These are phyloP conservation scores for Atherinosoma microstoma DNA, from an alignment of 2,797 vertebrate species.

Conservation along the genomic window DNA sequence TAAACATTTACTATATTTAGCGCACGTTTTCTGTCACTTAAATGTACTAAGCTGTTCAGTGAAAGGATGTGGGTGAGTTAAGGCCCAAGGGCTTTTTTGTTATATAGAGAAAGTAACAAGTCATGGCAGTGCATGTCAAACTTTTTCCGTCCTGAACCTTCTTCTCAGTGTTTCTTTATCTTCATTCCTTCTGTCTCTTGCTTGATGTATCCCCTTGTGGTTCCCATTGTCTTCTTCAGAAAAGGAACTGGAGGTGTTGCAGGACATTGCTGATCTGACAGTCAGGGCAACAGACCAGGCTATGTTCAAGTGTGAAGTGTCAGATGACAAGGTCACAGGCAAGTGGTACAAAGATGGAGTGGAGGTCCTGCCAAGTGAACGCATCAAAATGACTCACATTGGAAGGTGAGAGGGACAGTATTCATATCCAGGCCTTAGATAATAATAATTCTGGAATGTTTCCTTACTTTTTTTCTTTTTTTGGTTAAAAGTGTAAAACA, in stretches of 20 bases:
- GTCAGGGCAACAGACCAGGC: conserved; percentile 91
- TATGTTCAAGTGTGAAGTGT: conserved; percentile 93
- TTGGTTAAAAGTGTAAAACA: not conserved
- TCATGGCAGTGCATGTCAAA: conserved; percentile 43
- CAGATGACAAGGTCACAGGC: conserved; percentile 93
- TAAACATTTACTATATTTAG: conserved; percentile 7
- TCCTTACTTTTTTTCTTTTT: not conserved
- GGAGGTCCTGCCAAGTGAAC: conserved; percentile 86
- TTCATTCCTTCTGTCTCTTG: conserved; percentile 5
- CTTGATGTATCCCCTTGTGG: conserved; percentile 29
- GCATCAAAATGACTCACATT: conserved; percentile 87
- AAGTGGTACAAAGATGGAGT: conserved; percentile 93
- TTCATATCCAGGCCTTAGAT: not conserved
- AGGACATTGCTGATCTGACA: conserved; percentile 92
- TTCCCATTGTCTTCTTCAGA: conserved; percentile 75
- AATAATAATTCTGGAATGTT: too few relatives aligned
- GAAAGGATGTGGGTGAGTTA: conserved; percentile 27
- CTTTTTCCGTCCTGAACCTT: conserved; percentile 32
- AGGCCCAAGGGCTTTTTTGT: conserved; percentile 34
- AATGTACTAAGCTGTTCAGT: conserved; percentile 9
- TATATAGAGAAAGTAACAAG: conserved; percentile 38
- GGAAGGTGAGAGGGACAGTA: conserved; percentile 82
- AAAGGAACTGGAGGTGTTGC: conserved; percentile 91
- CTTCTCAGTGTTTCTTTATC: conserved; percentile 1
- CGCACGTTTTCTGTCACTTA: conserved; percentile 12